Base-by-base conservation (phyloP, 2,888 invertebrate genomes). In the Morpho deidamia region DNA sequence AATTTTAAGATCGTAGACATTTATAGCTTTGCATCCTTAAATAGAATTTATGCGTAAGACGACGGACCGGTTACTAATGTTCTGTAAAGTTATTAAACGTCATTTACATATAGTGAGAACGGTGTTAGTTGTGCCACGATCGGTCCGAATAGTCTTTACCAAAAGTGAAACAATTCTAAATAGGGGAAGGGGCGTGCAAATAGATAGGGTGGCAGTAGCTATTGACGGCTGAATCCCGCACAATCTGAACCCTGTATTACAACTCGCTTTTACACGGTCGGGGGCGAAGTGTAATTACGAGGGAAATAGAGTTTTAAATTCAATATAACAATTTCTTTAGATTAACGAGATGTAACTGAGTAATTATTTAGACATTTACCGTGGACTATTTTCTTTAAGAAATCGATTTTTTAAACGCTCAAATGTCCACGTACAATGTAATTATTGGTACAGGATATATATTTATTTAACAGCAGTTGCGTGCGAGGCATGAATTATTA, bases 161-260 rank as follows among this genome's bases (percentile, higher is more conserved):
- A 87, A 85, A 81, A 83, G 76, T 76, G 78, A 76, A 85, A 85
- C 85, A 83, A 86, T 83, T 81, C 81, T 81, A 84, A 82, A 76
- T 78, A 56, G 60, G 73, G 81, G 79, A 53, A 78, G 81, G 83
- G 83, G 77, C 71, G 71, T 67, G 74, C 79, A 81, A 81, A 81
- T 71, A 80, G 69, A 64, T 71, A 74, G 82, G 84, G 83, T 73
- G 76, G 75, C 72, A 23, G 23, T 23, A 63, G 65, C 73, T 73
- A 74, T 78, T 76, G 77, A 77, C 75, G 71, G 65, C 43, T 66
- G 72, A 68, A 63, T 67, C 78, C 74, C 77, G 73, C 75, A 69
- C 74, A 65, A 74, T 71, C 76, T 74, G 76, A 73, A 76, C 76
- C 74, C 69, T 72, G 72, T 76, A 71, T 66, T 70, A 71, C 76